A percentile compares a stretch with the other conserved stretches of the same genome.
Conservation (phyloP, 2,113 vertebrate genomes). For the Desmodus rotundus region DNA sequence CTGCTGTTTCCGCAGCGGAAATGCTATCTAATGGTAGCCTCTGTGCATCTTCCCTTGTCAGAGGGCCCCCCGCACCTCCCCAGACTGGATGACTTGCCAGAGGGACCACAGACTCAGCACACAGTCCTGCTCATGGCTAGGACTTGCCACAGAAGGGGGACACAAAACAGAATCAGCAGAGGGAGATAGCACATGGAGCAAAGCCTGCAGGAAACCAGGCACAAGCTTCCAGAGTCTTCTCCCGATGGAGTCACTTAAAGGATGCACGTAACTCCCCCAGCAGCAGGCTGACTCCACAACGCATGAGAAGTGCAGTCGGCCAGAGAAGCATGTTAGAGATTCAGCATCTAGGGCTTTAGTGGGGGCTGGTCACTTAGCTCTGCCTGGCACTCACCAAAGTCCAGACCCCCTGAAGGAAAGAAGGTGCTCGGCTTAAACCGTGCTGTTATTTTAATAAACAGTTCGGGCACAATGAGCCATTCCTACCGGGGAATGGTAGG, state of each 20-base stretch:
- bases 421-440: not conserved
- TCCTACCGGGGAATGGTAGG: too few species aligned
- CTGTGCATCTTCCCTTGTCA: not conserved
- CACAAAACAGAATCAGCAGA: not conserved
- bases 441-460: not conserved
- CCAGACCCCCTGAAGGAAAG: not conserved
- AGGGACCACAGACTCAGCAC: not conserved
- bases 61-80: not conserved
- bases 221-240: not conserved
- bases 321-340: not conserved
- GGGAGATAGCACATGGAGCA: not conserved
- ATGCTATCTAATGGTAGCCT: rapidly evolving
- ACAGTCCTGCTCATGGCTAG: not conserved
- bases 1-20: not conserved
- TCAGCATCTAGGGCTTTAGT: not conserved
- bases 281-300: not conserved
- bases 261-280: not conserved
- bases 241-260: not conserved
- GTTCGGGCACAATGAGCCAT: not conserved
- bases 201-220: not conserved
- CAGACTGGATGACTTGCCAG: not conserved
- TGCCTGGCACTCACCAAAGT: rapidly evolving
- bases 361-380: not conserved
- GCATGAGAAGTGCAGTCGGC: rapidly evolving
- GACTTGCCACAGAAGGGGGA: not conserved